Percentiles rank a stretch among this genome's conserved stretches.
These are phyloP conservation scores for Macrosiphum euphorbiae DNA, from an alignment of 2,888 invertebrate species.

Conservation along the genomic window DNA sequence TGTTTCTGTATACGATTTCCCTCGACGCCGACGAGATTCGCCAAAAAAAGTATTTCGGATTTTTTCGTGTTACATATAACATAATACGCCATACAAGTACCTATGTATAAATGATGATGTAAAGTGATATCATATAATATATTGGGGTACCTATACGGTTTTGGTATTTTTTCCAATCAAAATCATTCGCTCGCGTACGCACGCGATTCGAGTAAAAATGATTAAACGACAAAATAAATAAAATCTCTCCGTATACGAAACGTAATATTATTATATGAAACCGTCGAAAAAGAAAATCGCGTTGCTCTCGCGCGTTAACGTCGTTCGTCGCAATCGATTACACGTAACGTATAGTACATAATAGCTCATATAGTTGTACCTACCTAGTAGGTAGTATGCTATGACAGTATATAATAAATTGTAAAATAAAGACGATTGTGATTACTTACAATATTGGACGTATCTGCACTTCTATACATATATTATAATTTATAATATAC, in stretches of 20 bases:
- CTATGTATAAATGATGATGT: neutral
- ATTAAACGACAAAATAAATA: neutral
- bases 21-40: neutral
- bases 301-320: neutral
- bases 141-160: neutral
- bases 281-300: neutral
- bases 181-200: neutral
- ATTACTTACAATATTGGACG: neutral
- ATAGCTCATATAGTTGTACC: neutral
- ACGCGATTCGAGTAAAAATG: neutral
- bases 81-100: neutral
- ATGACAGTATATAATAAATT: neutral
- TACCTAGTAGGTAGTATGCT: neutral
- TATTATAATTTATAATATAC: neutral
- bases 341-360: neutral
- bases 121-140: neutral
- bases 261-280: neutral
- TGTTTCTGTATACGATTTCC: neutral
- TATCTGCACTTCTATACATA: neutral
- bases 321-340: neutral
- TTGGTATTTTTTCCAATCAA: neutral
- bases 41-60: neutral
- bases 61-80: neutral
- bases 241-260: neutral
- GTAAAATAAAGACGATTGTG: neutral